Evolutionary conservation across 2,888 invertebrate species (phyloP).

Genomic region (Linyphia triangularis): DNA sequence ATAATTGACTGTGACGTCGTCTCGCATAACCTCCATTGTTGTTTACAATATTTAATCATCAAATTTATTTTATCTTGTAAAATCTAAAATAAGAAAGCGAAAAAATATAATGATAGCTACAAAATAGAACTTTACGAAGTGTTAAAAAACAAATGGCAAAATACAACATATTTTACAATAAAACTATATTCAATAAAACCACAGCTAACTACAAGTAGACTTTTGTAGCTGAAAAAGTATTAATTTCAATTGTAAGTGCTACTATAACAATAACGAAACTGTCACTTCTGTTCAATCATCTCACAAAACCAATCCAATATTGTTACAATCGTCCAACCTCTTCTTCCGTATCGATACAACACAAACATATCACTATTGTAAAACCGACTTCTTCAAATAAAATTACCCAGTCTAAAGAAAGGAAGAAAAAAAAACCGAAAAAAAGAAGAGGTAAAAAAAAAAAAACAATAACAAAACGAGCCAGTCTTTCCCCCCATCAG

Average conservation of each 20-base stretch:
- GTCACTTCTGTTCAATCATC: not conserved
- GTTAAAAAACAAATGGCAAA: too few species aligned
- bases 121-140: too few species aligned
- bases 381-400: conserved; percentile 51
- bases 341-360: too few species aligned
- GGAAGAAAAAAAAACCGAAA: not conserved
- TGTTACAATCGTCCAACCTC: not conserved
- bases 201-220: too few species aligned
- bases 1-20: too few species aligned
- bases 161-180: too few species aligned
- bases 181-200: too few species aligned
- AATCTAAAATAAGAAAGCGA: too few species aligned
- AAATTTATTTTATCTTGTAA: too few species aligned
- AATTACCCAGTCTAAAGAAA: conserved; percentile 42
- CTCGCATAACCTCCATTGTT: too few species aligned
- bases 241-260: not conserved
- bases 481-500: conserved; percentile 37
- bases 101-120: too few species aligned
- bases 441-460: not conserved
- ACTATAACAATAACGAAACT: not conserved
- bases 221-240: not conserved
- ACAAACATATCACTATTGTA: not conserved
- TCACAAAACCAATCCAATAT: not conserved
- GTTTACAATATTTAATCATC: too few species aligned
- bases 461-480: not conserved